A percentile compares a stretch with the other conserved stretches of the same genome.
Conservation (phyloP, 2,797 vertebrate species). For the Enteromius argenteus region DNA sequence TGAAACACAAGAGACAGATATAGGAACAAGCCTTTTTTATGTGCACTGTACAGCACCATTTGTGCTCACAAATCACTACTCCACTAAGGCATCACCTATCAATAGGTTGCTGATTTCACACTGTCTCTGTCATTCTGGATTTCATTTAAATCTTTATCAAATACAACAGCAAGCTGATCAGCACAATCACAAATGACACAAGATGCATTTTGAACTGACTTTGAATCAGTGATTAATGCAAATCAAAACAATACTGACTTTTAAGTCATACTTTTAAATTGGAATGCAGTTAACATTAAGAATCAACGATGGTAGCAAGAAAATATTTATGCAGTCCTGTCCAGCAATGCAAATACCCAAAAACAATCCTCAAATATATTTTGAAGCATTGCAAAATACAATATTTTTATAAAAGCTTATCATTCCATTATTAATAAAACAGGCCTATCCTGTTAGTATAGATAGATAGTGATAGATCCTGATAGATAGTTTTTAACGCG, state of each 20-base stretch:
- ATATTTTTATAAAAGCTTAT: neutral
- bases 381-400: neutral
- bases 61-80: neutral
- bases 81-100: neutral
- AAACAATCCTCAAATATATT: neutral
- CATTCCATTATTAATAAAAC: neutral
- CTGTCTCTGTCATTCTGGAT: neutral
- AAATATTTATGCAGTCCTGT: neutral
- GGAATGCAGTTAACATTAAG: neutral
- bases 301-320: neutral
- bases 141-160: slow-evolving; percentile 5
- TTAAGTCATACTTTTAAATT: slow-evolving; percentile 5
- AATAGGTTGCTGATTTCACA: neutral
- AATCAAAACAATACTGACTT: neutral
- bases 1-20: slow-evolving; percentile 39
- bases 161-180: neutral
- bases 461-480: too few species aligned
- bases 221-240: neutral
- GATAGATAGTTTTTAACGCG: too few species aligned
- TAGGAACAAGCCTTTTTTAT: slow-evolving; percentile 39
- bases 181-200: neutral
- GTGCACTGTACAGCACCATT: slow-evolving; percentile 13
- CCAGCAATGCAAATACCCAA: neutral
- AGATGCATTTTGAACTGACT: neutral
- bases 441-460: neutral